A percentile compares a stretch with the other conserved stretches of the same genome.
Evolutionary conservation across 2,797 vertebrate species (phyloP).

Genomic region (Eulemur albifrons): DNA sequence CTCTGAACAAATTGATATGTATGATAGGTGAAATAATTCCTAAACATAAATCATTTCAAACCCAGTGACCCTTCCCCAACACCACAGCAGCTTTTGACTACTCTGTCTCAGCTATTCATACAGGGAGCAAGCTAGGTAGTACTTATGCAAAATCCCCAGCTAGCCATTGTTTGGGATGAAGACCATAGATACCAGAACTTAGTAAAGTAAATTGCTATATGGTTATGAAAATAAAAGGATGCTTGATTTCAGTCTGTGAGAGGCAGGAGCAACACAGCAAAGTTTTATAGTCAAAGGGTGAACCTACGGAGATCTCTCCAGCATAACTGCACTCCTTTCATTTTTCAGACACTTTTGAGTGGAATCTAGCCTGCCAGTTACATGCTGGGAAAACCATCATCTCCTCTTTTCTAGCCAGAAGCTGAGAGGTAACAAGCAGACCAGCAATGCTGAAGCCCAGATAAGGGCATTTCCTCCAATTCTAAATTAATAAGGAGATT

Average conservation of each 20-base stretch:
- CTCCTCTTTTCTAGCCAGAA: background rate
- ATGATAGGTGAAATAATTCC: background rate
- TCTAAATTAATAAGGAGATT: background rate
- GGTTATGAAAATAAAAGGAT: background rate
- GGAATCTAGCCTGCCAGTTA: background rate
- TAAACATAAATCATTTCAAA: background rate
- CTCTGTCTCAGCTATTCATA: background rate
- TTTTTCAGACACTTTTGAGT: background rate
- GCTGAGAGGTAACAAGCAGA: background rate
- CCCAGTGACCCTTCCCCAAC: background rate
- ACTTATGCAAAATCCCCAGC: background rate
- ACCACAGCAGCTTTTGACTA: background rate
- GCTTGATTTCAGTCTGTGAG: background rate
- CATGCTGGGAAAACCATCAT: background rate
- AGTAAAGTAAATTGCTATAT: background rate
- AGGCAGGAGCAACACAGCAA: background rate
- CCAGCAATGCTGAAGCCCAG: too few relatives aligned
- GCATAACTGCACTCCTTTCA: background rate
- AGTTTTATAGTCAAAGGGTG: background rate
- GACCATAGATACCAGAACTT: background rate
- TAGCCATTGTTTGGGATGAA: background rate
- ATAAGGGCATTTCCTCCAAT: background rate
- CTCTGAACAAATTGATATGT: background rate
- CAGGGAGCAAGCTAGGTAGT: background rate
- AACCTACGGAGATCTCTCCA: background rate